Evolutionary conservation across 2,113 vertebrate genomes (phyloP).

Genomic region (Dipodomys merriami): DNA sequence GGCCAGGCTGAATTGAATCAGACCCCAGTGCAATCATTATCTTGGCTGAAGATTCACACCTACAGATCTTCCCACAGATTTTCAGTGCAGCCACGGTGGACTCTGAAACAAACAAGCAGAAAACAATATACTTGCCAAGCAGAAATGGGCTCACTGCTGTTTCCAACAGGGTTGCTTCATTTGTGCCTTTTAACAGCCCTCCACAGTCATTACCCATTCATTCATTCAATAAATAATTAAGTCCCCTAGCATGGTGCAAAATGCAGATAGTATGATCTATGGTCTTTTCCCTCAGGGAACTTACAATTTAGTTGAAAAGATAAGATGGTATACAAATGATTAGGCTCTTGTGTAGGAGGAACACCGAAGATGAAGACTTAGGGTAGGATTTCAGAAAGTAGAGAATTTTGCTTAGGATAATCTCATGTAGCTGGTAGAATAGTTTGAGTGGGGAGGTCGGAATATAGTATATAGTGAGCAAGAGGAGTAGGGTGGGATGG

Average conservation of each 20-base stretch:
- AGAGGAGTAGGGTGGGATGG: background rate
- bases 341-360: background rate
- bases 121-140: constrained; percentile 54
- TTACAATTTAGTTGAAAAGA: constrained; percentile 58
- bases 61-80: constrained; percentile 58
- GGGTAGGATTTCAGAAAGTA: background rate
- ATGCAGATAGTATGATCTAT: constrained; percentile 27
- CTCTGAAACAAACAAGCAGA: constrained; percentile 55
- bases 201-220: constrained; percentile 51
- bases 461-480: background rate
- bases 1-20: constrained; percentile 65
- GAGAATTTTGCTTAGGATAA: background rate
- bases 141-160: background rate
- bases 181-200: constrained; percentile 41
- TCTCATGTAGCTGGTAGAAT: background rate
- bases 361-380: background rate
- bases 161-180: background rate
- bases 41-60: constrained; percentile 69
- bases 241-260: background rate
- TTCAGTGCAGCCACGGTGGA: constrained; percentile 31
- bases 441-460: background rate
- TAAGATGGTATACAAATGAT: background rate
- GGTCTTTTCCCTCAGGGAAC: constrained; percentile 52
- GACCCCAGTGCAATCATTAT: constrained; percentile 52
- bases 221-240: constrained; percentile 74